Evolutionary conservation across 2,797 vertebrate species (phyloP), one percentile per base, ranked within the genome.

Genomic region (Huso huso): DNA sequence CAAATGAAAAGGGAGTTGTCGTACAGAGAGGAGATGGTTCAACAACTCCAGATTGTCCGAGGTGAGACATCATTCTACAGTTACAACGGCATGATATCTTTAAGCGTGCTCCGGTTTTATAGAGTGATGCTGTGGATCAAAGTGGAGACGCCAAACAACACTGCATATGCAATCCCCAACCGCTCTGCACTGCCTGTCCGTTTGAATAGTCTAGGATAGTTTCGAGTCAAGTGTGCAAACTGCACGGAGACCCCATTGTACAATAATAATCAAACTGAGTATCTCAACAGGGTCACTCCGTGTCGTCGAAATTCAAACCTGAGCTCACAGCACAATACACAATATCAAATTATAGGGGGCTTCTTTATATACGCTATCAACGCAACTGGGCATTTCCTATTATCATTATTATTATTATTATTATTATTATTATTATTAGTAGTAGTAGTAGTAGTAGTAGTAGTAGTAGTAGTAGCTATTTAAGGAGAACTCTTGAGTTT

Each of bases 1-100:
- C 96, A 98, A 89, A 98, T 98, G 96, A 98, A 98, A 85, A 90
- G 96, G 70, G 96, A 98, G 88, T 88, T 98, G 84, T 95, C 96
- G 73, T 98, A 98, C 82, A 88, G 96, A 77, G 96, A 98, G 78
- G 96, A 99, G 78, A 99, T 98, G 96, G 95, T 98, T 73, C 95
- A 98, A 82, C 96, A 98, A 86, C 90, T 98, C 78, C 96, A 98
- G 84, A 98, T 98, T 82, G 95, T 97, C 75, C 87, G 96, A 92
- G 96, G 96, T 98, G 74, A 81, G 90, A 37, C 23, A 37, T 37
- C 23, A 37, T 37, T 37, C 2, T 37, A 4, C 4, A 37, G 2
- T 2, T 3, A 37, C 23, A 37, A 37, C 23, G 2, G 23, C 2
- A 37, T 37, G 23, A 37, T 18, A 37, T 37, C 23, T 37, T 37